Evolutionary conservation across 2,888 invertebrate species (phyloP), one percentile per base, ranked within the genome.

Genomic region (Mimas tiliae): DNA sequence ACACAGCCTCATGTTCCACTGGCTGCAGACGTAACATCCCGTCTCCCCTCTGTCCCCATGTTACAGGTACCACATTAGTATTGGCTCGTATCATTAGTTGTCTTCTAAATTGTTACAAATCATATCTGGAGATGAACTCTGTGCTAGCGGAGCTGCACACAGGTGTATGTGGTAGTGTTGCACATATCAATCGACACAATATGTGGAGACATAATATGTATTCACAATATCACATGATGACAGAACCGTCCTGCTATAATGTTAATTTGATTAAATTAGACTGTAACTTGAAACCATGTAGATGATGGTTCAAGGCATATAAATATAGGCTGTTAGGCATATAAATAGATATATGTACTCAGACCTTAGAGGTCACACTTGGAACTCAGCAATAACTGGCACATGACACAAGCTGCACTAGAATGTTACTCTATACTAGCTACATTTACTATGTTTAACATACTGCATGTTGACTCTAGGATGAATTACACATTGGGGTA

Each of bases 1-100:
- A 74, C 93, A 93, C 85, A 93, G 92, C 78, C 92, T 93, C 72
- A 93, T 93, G 93, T 91, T 93, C 78, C 93, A 93, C 80, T 93
- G 93, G 93, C 82, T 93, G 81, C 93, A 93, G 75, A 93, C 93
- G 88, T 93, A 93, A 89, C 92, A 82, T 72, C 72, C 12, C 72
- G 72, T 66, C 64, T 67, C 68, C 48, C 73, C 47, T 66, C 21
- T 68, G 53, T 68, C 70, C 65, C 70, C 70, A 65, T 69, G 65
- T 63, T 69, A 68, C 78, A 75, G 70, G 74, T 74, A 71, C 66
- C 64, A 68, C 68, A 67, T 69, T 66, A 63, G 21, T 51, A 70
- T 79, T 74, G 78, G 78, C 80, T 76, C 73, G 72, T 77, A 72
- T 76, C 70, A 69, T 70, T 67, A 58, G 64, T 70, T 71, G 62